A percentile compares a stretch with the other conserved stretches of the same genome.
phyloP scores from a whole-genome alignment of 2,113 vertebrate genomes.

The Marmota flaviventris region DNA sequence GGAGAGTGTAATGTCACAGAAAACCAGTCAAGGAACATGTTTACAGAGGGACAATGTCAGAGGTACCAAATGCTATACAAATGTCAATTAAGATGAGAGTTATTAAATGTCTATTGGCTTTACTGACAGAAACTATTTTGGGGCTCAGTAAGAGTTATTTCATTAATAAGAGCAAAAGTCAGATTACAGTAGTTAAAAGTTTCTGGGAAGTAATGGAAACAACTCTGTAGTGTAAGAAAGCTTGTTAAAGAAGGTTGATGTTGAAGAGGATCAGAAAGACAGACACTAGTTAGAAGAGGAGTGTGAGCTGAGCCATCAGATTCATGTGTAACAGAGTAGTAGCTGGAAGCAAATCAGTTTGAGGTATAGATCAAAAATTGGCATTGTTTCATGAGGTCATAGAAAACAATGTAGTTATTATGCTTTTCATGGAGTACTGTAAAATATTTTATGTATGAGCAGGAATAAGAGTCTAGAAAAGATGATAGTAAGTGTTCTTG shows the following conservation, averaged over 20 bases:
- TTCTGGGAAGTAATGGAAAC: background rate
- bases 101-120: background rate
- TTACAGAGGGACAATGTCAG: background rate
- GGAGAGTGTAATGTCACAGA: background rate
- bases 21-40: background rate
- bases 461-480: background rate
- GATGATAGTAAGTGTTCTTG: background rate
- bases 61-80: background rate
- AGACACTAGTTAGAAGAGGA: background rate
- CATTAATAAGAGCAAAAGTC: background rate
- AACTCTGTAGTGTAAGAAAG: background rate
- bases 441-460: constrained; percentile 16
- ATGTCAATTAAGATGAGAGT: background rate
- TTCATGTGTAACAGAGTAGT: background rate
- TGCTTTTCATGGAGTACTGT: background rate
- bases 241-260: background rate
- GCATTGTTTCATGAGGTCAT: background rate
- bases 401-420: background rate
- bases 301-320: background rate
- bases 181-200: background rate
- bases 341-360: background rate
- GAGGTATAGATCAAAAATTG: background rate
- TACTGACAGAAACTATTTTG: background rate
- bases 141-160: background rate
- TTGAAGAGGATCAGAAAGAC: background rate